These are phyloP conservation scores for Pelobates cultripes DNA, from an alignment of 2,797 vertebrate genomes.

Conservation along the genomic window DNA sequence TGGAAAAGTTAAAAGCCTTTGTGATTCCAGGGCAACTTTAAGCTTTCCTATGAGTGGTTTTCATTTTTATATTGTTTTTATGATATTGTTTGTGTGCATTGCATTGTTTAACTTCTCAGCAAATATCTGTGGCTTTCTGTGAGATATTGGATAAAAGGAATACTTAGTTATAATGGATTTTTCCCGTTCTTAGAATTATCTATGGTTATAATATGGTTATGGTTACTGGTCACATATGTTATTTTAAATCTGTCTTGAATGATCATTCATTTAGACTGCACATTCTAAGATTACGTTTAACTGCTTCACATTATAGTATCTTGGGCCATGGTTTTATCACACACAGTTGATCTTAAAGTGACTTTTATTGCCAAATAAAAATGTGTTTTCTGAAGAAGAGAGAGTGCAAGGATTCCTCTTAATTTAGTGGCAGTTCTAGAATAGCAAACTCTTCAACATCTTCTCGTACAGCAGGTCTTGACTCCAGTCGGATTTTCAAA, in stretches of 20 bases:
- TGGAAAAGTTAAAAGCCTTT: too few species aligned
- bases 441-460: conserved; percentile 6
- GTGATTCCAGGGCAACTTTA: too few species aligned
- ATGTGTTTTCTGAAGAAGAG: neutral
- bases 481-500: conserved; percentile 12
- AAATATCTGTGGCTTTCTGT: too few species aligned
- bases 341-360: conserved; percentile 3
- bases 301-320: conserved; percentile 17
- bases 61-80: too few species aligned
- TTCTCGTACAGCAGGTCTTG: neutral
- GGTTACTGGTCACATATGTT: neutral
- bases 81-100: too few species aligned
- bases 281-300: conserved; percentile 39
- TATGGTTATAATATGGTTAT: neutral
- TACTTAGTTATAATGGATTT: too few species aligned
- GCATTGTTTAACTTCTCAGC: too few species aligned
- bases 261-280: neutral
- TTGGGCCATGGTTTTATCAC: conserved; percentile 25
- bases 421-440: neutral
- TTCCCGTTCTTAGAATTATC: too few species aligned
- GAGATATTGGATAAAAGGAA: too few species aligned
- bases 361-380: conserved; percentile 44
- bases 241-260: conserved; percentile 7
- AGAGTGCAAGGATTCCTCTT: conserved; percentile 3
- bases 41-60: too few species aligned